Base-by-base conservation (phyloP, 2,113 vertebrate species). In the Todiramphus saurophagus region DNA sequence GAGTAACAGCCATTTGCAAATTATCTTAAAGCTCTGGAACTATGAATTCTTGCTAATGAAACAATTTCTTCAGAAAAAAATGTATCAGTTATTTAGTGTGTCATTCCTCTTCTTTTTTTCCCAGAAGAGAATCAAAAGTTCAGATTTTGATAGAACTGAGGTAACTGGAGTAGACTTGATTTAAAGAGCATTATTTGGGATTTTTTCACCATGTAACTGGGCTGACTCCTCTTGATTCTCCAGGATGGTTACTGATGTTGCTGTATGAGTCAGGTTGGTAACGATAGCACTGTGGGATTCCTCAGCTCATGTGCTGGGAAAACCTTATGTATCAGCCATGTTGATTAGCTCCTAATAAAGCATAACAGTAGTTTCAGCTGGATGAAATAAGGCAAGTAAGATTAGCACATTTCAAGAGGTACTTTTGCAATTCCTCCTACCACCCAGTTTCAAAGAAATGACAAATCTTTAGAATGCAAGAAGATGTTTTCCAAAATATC, bases 401-500 rank as follows among this genome's bases (percentile, higher is more conserved):
- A 74, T 74, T 87, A 93, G 60, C 55, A 88, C 33, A 24, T 93
- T 94, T 91, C 70, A 75, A 19, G 79, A 70, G 11, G 62, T 82
- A 78, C 13, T 81, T 83, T 16, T 86, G 50, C 10, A 56, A n/a
- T 90, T 96, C 92, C 58, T 95, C 10, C 73, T 94, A 18, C 50
- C 37, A 13, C 69, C n/a, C 43, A 24, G 27, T 90, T 35, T 83
- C 55, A 90, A 96, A 83, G 76, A 94, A 89, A 95, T 66, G 17
- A n/a, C 33, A 90, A 69, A 78, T 55, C 75, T 86, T 96, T 60
- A 60, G 48, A 87, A 78, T 53, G 39, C 28, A 35, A 80, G 77
- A 69, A 50, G 82, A 46, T 73, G 46, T 91, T 62, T 89, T 90
- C 88, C 89, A 88, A 82, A 96, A 91, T 89, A 81, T 69, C 73